Conservation (phyloP, 1,140 invertebrate genomes). For the Diachasmimorpha longicaudata region DNA sequence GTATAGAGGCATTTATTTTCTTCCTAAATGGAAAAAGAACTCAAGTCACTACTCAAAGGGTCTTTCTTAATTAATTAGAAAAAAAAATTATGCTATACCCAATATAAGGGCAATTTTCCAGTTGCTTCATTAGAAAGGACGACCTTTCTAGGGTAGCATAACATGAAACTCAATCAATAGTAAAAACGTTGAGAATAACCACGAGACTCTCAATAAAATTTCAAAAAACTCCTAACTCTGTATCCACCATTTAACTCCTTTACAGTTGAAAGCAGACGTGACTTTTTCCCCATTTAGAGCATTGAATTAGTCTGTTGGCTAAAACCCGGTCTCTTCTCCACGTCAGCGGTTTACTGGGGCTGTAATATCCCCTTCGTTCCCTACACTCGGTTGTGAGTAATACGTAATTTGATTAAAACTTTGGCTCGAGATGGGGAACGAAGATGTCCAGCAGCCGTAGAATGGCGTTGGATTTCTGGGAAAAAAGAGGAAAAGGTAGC, state of each 20-base stretch:
- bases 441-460: not conserved
- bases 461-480: not conserved
- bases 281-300: constrained; percentile 18
- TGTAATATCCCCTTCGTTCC: not conserved
- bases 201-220: not conserved
- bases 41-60: too few relatives aligned
- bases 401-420: constrained; percentile 37
- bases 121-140: not conserved
- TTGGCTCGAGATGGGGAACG: constrained; percentile 10
- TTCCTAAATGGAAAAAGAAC: too few relatives aligned
- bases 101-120: too few relatives aligned
- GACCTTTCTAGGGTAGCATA: not conserved
- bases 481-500: not conserved
- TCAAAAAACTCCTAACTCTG: not conserved
- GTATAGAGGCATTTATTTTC: too few relatives aligned
- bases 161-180: not conserved
- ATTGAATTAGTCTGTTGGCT: constrained; percentile 21
- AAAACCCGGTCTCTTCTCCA: not conserved
- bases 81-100: too few relatives aligned
- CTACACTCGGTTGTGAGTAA: constrained; percentile 13
- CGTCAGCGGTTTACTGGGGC: constrained; percentile 26
- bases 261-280: not conserved
- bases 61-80: too few relatives aligned
- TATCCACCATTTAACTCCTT: constrained; percentile 11
- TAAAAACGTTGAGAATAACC: not conserved